These are phyloP conservation scores for Marisa cornuarietis DNA, from an alignment of 1,140 invertebrate species.

Conservation along the genomic window DNA sequence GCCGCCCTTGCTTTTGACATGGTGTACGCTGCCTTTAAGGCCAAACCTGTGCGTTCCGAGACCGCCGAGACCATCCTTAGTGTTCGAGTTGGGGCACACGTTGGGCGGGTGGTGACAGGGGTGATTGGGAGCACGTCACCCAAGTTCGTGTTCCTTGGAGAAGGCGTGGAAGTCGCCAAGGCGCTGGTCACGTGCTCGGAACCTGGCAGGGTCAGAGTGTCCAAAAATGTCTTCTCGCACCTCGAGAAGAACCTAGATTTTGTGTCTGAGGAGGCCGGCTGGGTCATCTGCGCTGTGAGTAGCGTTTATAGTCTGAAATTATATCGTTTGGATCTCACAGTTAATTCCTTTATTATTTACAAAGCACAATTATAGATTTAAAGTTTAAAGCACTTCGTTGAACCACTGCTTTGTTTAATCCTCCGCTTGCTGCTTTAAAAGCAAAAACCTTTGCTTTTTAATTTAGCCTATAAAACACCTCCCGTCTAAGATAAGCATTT, in stretches of 20 bases:
- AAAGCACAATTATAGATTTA: too few species aligned
- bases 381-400: too few species aligned
- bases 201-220: constrained; percentile 1
- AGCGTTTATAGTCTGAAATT: too few species aligned
- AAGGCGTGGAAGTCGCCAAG: constrained; percentile 20
- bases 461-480: too few species aligned
- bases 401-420: too few species aligned
- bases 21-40: neutral
- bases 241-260: constrained; percentile 24
- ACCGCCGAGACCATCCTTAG: neutral
- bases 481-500: too few species aligned
- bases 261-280: constrained; percentile 20
- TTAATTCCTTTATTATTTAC: too few species aligned
- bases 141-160: constrained; percentile 29
- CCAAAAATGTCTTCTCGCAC: constrained; percentile 19
- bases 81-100: constrained; percentile 25
- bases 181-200: constrained; percentile 13
- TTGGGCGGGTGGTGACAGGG: constrained; percentile 28
- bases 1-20: constrained; percentile 13
- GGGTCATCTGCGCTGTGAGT: constrained; percentile 17
- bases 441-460: too few species aligned
- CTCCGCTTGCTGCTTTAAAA: too few species aligned
- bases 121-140: constrained; percentile 25
- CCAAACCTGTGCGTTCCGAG: neutral
- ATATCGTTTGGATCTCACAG: too few species aligned